Conservation (phyloP, 2,888 invertebrate species). For the Philereme vetulata region DNA sequence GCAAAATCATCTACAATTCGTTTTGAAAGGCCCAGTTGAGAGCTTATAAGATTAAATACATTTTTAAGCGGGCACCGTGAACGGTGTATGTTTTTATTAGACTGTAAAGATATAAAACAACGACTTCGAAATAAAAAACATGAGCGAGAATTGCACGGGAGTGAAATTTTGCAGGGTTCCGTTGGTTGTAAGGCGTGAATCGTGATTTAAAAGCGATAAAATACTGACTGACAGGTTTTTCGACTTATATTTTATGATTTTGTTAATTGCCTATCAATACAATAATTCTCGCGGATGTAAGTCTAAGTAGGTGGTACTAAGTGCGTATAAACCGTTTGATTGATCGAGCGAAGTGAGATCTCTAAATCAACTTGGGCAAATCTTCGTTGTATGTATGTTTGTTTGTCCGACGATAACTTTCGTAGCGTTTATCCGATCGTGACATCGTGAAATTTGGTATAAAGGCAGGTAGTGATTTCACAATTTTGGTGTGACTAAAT, state of each 20-base stretch:
- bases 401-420: too few relatives aligned
- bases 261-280: constrained; percentile 25
- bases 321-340: neutral
- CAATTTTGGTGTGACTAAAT: too few relatives aligned
- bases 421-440: too few relatives aligned
- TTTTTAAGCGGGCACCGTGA: constrained; percentile 55
- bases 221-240: constrained; percentile 1
- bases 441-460: too few relatives aligned
- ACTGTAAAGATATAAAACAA: constrained; percentile 54
- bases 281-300: neutral
- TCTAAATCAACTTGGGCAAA: too few relatives aligned
- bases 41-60: constrained; percentile 69
- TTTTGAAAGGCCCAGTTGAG: constrained; percentile 68
- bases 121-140: constrained; percentile 51
- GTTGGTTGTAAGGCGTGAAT: constrained; percentile 35
- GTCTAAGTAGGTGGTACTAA: constrained; percentile 2
- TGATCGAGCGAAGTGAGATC: too few relatives aligned
- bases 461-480: too few relatives aligned
- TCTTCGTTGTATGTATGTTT: too few relatives aligned
- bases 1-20: constrained; percentile 62
- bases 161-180: constrained; percentile 46
- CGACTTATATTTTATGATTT: constrained; percentile 13
- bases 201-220: constrained; percentile 21
- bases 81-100: constrained; percentile 64
- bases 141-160: constrained; percentile 43